Evolutionary conservation across 2,888 invertebrate species (phyloP).

Genomic region (Mythimna lalbum): DNA sequence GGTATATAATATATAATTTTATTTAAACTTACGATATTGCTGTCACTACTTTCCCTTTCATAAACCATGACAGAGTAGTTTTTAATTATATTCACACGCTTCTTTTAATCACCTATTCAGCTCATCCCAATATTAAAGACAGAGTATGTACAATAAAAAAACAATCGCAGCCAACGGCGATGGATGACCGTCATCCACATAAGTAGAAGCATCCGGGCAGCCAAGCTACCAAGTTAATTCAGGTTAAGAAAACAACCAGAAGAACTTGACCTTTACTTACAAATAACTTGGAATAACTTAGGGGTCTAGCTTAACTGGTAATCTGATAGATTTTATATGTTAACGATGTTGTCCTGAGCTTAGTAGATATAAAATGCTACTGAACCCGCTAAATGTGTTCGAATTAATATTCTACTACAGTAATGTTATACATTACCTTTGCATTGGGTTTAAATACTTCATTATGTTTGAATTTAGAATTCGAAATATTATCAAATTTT

Average conservation of each 20-base stretch:
- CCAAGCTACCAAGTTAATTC: constrained; percentile 55
- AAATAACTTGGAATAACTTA: constrained; percentile 12
- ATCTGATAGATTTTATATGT: constrained; percentile 67
- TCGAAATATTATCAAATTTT: background rate
- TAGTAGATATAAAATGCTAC: constrained; percentile 61
- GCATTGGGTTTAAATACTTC: constrained; percentile 15
- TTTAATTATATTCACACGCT: constrained; percentile 15
- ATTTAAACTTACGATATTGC: background rate
- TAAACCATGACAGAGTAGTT: constrained; percentile 14
- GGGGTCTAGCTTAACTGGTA: constrained; percentile 55
- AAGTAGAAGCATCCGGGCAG: constrained; percentile 62
- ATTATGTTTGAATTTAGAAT: constrained; percentile 16
- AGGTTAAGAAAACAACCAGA: constrained; percentile 67
- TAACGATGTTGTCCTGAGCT: constrained; percentile 66
- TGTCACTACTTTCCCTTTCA: background rate
- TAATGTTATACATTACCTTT: constrained; percentile 5
- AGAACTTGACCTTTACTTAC: constrained; percentile 43
- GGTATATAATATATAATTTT: background rate
- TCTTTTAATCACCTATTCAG: constrained; percentile 11
- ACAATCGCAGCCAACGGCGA: constrained; percentile 39
- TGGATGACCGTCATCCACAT: constrained; percentile 29
- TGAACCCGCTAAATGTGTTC: constrained; percentile 50
- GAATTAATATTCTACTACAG: constrained; percentile 54
- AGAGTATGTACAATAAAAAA: constrained; percentile 33
- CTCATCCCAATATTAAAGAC: constrained; percentile 5